Evolutionary conservation across 2,113 vertebrate genomes (phyloP).

Genomic region (Engraulis encrasicolus): DNA sequence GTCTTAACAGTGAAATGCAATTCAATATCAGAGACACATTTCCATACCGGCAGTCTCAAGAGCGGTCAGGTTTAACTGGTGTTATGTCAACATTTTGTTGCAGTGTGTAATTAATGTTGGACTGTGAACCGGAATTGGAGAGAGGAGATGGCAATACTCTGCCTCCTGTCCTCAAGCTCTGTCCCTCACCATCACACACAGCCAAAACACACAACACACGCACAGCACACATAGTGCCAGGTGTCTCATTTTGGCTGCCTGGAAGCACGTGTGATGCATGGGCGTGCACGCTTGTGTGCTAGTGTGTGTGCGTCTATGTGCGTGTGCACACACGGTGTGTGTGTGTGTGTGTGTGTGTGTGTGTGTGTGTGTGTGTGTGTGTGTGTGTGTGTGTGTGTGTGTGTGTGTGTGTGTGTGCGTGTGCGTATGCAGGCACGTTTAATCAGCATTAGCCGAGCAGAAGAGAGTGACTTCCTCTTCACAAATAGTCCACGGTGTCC

Average conservation of each 20-base stretch:
- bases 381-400: neutral
- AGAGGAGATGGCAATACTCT: slow-evolving; percentile 1
- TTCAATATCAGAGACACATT: neutral
- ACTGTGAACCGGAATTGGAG: neutral
- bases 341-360: neutral
- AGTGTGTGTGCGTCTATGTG: neutral
- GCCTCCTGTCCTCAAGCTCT: neutral
- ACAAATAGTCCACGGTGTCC: neutral
- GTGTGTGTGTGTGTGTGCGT: neutral
- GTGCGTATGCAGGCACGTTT: too few relatives aligned
- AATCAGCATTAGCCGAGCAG: neutral
- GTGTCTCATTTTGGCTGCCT: neutral
- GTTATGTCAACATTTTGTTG: neutral
- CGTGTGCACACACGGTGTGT: too few relatives aligned
- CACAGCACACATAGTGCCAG: neutral
- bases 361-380: neutral
- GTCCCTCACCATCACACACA: slow-evolving; percentile 15
- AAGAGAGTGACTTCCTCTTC: neutral
- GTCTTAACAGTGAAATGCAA: too few relatives aligned
- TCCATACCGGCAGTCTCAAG: neutral
- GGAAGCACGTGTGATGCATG: neutral
- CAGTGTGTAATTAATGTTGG: neutral
- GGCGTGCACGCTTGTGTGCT: neutral
- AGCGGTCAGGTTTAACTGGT: neutral
- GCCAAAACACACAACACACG: neutral